Evolutionary conservation across 2,113 vertebrate genomes (phyloP), one percentile per base, ranked within the genome.

Genomic region (Prionailurus bengalensis): DNA sequence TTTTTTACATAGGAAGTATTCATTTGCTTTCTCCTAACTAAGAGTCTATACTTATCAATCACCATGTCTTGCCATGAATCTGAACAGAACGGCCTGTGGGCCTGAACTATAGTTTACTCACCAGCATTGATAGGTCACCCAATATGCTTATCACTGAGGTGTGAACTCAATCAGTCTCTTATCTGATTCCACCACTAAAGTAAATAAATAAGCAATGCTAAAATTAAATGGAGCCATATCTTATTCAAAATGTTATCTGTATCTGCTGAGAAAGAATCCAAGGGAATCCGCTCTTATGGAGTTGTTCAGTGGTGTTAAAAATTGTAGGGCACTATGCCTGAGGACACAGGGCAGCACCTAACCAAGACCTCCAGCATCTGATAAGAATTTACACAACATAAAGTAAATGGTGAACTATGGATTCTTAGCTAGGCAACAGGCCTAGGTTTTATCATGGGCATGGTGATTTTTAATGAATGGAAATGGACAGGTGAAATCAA

Each of bases 1-100:
- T 80, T 97, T 91, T 95, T 92, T 78, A 84, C 45, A 79, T 16
- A 80, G n/a, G 16, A 91, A 53, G 21, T 58, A 93, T 66, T 94
- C 65, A 71, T 94, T 97, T 96, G 10, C 81, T 96, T 95, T 82
- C 66, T 86, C 76, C 86, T 51, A 81, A 97, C 91, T 83, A 92
- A 83, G 36, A 88, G 53, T 58, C 79, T 42, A 66, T 8, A 89
- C 14, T 81, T 97, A 88, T 85, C 87, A 15, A 85, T 96, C 71
- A 89, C 58, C 48, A 31, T 48, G 78, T 53, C 66, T 88, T 74
- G 29, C 66, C 81, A 82, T 79, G 82, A 96, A 94, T 94, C 81
- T 89, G 45, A 89, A 86, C 70, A 58, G 95, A 94, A 76, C 13
- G 93, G 93, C 94, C 81, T 79, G 4, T 79, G 61, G 71, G 45